Evolutionary conservation across 2,113 vertebrate genomes (phyloP).

Genomic region (Spea multiplicata): DNA sequence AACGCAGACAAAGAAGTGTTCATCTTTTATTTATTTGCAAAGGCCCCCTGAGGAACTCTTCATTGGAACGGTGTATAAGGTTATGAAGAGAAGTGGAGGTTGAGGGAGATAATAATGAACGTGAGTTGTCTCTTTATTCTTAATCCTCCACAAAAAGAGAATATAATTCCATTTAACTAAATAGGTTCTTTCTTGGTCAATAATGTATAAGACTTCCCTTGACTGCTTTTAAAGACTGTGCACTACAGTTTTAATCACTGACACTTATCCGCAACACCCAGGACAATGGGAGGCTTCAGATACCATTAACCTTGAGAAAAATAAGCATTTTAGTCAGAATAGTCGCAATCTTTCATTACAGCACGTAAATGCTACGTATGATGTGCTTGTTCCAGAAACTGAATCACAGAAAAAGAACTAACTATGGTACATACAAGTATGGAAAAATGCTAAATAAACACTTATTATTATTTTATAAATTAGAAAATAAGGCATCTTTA

Average conservation of each 20-base stretch:
- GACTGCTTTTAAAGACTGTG: conserved; percentile 37
- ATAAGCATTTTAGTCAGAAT: conserved; percentile 11
- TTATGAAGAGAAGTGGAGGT: conserved; percentile 10
- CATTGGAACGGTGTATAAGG: conserved; percentile 1
- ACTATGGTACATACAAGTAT: no score
- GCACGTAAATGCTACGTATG: no score
- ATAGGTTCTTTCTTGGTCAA: conserved; percentile 25
- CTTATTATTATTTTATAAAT: no score
- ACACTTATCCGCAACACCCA: conserved; percentile 15
- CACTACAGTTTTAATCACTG: conserved; percentile 33
- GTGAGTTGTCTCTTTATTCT: conserved; percentile 15
- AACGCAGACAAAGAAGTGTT: not conserved
- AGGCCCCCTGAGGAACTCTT: not conserved
- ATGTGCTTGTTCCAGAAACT: no score
- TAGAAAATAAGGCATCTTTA: no score
- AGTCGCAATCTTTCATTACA: not conserved
- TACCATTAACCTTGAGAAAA: conserved; percentile 43
- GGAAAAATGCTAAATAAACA: no score
- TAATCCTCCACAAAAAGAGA: conserved; percentile 25
- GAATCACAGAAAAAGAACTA: no score
- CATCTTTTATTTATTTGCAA: conserved; percentile 7
- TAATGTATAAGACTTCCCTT: conserved; percentile 37
- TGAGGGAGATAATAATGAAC: not conserved
- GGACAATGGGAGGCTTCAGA: conserved; percentile 8
- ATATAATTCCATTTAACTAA: conserved; percentile 27